A percentile compares a stretch with the other conserved stretches of the same genome.
These are phyloP conservation scores for Argya squamiceps DNA, from an alignment of 2,797 vertebrate species.

Conservation along the genomic window DNA sequence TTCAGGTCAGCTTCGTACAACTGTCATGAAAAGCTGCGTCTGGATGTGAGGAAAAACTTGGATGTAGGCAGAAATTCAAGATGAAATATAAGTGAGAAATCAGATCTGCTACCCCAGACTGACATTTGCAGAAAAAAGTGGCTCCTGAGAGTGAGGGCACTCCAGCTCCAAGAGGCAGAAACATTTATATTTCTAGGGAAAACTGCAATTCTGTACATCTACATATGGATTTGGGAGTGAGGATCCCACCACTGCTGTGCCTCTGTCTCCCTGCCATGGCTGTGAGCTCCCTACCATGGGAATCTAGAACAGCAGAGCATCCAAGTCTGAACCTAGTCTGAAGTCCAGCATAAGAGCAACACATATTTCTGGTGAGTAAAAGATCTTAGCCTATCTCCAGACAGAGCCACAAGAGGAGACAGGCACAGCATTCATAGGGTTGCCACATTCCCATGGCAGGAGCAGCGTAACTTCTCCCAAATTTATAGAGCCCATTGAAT, in stretches of 20 bases:
- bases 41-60: neutral
- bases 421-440: slow-evolving; percentile 31
- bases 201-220: neutral
- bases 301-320: neutral
- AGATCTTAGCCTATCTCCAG: neutral
- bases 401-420: neutral
- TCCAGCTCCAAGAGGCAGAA: neutral
- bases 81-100: neutral
- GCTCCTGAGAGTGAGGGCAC: neutral
- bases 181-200: neutral
- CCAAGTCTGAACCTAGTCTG: neutral
- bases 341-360: neutral
- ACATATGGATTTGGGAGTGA: neutral
- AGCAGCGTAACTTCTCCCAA: neutral
- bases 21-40: slow-evolving; percentile 15
- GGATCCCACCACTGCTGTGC: neutral
- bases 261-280: neutral
- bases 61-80: neutral
- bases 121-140: neutral
- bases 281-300: neutral
- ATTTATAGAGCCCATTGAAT: slow-evolving; percentile 8
- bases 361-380: neutral
- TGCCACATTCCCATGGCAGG: neutral
- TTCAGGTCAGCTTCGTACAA: slow-evolving; percentile 53
- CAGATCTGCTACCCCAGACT: neutral